These are phyloP conservation scores for Caenorhabditis sp. DNA, from an alignment of 2,888 invertebrate species.

Conservation along the genomic window DNA sequence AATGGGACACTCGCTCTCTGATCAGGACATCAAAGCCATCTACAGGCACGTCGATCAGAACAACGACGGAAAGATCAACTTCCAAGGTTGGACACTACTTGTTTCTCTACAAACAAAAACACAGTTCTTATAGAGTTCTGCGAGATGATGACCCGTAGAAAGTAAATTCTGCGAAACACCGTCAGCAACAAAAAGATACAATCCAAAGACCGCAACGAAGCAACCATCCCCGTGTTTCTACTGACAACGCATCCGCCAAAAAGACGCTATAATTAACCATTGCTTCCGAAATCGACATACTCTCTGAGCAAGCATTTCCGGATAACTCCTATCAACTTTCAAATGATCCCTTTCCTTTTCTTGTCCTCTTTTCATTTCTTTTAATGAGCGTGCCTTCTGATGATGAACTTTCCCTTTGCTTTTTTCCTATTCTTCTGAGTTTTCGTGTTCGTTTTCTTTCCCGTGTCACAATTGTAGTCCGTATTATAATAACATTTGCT, in stretches of 20 bases:
- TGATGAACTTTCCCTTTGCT: conserved; percentile 14
- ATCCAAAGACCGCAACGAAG: conserved; percentile 24
- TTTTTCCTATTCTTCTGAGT: background rate
- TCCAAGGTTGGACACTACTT: conserved; percentile 65
- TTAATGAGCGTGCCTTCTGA: conserved; percentile 16
- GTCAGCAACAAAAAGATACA: conserved; percentile 2
- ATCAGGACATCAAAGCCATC: conserved; percentile 79
- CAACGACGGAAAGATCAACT: conserved; percentile 79
- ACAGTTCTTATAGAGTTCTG: conserved; percentile 73
- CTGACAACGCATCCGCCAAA: background rate
- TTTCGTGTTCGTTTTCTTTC: background rate
- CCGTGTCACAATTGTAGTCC: conserved; percentile 12
- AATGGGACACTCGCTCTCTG: conserved; percentile 79
- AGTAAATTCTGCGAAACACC: conserved; percentile 40
- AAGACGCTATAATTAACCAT: conserved; percentile 4
- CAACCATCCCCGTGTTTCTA: conserved; percentile 16
- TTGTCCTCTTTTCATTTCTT: conserved; percentile 7
- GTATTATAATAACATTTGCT: conserved; percentile 12
- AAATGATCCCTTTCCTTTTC: background rate
- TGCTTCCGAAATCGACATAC: conserved; percentile 49
- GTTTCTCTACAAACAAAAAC: background rate
- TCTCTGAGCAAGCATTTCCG: conserved; percentile 26
- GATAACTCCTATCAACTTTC: too few species aligned
- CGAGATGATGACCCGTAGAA: conserved; percentile 77
- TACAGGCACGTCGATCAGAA: conserved; percentile 80